Percentiles rank a stretch among this genome's conserved stretches.
These are phyloP conservation scores for Zenarchopterus dispar DNA, from an alignment of 2,797 vertebrate genomes.

Conservation along the genomic window DNA sequence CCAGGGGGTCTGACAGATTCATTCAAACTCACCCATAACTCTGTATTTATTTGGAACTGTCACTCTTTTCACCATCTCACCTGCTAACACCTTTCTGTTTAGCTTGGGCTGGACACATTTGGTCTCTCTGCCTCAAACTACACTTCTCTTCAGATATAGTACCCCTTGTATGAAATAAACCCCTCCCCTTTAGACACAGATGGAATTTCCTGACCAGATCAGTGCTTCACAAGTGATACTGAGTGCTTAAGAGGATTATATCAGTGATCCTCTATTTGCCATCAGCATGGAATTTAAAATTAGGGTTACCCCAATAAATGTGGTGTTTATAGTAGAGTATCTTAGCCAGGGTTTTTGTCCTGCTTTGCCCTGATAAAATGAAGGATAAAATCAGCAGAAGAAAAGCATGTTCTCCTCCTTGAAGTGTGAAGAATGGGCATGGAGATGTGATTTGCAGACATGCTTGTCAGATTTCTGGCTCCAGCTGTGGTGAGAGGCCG, in stretches of 20 bases:
- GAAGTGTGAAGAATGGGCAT: constrained; percentile 65
- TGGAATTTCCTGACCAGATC: constrained; percentile 54
- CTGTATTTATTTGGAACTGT: constrained; percentile 44
- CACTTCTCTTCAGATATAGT: constrained; percentile 54
- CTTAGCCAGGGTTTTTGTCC: constrained; percentile 57
- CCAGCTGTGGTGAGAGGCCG: constrained; percentile 53
- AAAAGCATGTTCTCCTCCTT: constrained; percentile 47
- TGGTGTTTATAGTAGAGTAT: constrained; percentile 57
- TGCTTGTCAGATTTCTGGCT: constrained; percentile 73
- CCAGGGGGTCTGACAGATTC: constrained; percentile 8
- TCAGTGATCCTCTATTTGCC: constrained; percentile 58
- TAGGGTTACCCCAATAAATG: constrained; percentile 64
- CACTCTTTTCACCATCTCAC: constrained; percentile 30
- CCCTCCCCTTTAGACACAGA: constrained; percentile 49
- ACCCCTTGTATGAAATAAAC: constrained; percentile 59
- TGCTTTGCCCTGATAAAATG: constrained; percentile 63
- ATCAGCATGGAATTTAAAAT: constrained; percentile 64
- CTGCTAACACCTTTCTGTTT: constrained; percentile 41
- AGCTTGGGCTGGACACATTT: constrained; percentile 33
- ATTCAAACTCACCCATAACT: constrained; percentile 27
- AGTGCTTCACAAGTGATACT: constrained; percentile 54
- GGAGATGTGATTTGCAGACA: constrained; percentile 76
- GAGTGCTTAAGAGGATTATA: constrained; percentile 77
- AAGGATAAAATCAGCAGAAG: constrained; percentile 61
- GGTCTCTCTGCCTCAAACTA: constrained; percentile 33